Evolutionary conservation across 2,888 invertebrate genomes (phyloP).

Genomic region (Aporophyla lueneburgensis): DNA sequence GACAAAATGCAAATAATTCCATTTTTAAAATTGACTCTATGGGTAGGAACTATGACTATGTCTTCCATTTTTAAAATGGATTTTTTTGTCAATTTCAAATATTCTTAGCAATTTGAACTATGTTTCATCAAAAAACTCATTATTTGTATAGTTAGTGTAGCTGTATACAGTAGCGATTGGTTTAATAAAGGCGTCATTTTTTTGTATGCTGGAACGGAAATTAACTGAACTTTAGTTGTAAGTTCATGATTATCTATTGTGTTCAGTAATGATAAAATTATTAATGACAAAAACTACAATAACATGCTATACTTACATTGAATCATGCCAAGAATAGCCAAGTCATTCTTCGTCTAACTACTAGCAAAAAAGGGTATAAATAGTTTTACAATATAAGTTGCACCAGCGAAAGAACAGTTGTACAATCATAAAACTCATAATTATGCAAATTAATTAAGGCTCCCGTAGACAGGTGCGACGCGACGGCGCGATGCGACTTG

Average conservation of each 20-base stretch:
- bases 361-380: neutral
- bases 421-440: neutral
- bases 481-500: too few species aligned
- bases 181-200: neutral
- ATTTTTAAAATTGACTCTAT: slow-evolving; percentile 1
- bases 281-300: slow-evolving; percentile 1
- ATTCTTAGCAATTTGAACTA: neutral
- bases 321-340: neutral
- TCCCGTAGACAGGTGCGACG: too few species aligned
- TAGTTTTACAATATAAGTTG: neutral
- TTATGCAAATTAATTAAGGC: neutral
- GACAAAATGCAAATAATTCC: slow-evolving; percentile 46
- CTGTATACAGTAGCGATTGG: neutral
- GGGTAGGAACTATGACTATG: neutral
- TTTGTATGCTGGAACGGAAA: neutral
- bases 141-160: neutral
- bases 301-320: neutral
- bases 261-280: slow-evolving; percentile 20
- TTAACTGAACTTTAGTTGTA: neutral
- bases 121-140: neutral
- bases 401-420: neutral
- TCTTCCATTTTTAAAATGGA: neutral
- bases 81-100: neutral
- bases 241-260: neutral
- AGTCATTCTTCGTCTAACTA: neutral